A percentile compares a stretch with the other conserved stretches of the same genome.
Evolutionary conservation across 2,888 invertebrate genomes (phyloP).

Genomic region (Nasonovia ribisnigri): DNA sequence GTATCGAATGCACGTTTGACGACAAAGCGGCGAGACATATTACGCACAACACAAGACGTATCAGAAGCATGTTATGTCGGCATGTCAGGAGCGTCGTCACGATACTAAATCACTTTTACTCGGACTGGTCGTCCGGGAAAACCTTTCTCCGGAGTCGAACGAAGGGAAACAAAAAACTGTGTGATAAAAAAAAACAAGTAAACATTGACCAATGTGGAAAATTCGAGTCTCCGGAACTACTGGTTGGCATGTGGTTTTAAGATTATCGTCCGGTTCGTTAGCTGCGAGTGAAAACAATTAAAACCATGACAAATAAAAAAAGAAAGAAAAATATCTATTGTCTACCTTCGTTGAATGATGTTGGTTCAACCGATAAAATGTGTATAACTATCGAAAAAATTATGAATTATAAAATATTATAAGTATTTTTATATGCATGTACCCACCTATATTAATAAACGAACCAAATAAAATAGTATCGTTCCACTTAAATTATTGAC

Average conservation of each 20-base stretch:
- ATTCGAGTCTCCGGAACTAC: conserved; percentile 50
- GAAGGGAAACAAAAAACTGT: conserved; percentile 30
- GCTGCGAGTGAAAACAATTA: conserved; percentile 61
- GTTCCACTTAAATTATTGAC: neutral
- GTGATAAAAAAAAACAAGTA: conserved; percentile 23
- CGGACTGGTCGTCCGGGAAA: conserved; percentile 44
- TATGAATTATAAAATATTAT: neutral
- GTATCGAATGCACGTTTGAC: conserved; percentile 30
- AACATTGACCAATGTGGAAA: conserved; percentile 51
- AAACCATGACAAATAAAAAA: conserved; percentile 50
- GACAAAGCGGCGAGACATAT: conserved; percentile 3
- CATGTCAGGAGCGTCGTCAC: conserved; percentile 59
- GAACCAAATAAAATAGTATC: neutral
- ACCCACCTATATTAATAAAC: neutral
- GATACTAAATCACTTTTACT: conserved; percentile 65
- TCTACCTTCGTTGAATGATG: conserved; percentile 16
- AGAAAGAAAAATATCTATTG: conserved; percentile 41
- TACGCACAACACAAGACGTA: conserved; percentile 59
- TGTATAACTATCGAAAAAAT: neutral
- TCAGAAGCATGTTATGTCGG: conserved; percentile 63
- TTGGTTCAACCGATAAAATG: neutral
- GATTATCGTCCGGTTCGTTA: conserved; percentile 31
- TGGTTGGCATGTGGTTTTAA: conserved; percentile 42
- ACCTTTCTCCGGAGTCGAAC: conserved; percentile 55
- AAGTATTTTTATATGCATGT: neutral